Base-by-base conservation (phyloP, 2,888 invertebrate species). In the Germaria angustata region DNA sequence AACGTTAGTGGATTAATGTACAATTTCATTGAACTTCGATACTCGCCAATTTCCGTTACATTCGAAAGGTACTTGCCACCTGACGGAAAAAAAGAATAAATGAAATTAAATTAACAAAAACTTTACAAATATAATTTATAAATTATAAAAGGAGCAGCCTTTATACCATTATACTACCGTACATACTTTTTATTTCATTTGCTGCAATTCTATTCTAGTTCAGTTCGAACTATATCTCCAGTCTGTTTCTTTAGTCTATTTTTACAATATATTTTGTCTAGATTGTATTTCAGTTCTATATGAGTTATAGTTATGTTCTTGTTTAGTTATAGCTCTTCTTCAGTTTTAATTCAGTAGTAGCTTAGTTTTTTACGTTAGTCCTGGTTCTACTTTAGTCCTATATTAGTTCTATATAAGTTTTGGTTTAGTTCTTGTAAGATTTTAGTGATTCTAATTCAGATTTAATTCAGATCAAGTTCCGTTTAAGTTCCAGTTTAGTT, bases 21-120 rank as follows among this genome's bases (percentile, higher is more conserved):
- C 69, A 96, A 92, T 86, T 94, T 94, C 93, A 96, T 94, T 84
- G 95, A 93, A 81, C 95, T 94, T 89, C 95, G 95, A 92, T 95
- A 96, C 61, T 94, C 94, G 82, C 95, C 95, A 88, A 95, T 95
- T 85, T 91, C 91, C 76, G 94, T 92, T 85, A 95, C 93, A 85
- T 94, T 93, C 24, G 95, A 94, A 88, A 95, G 94, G 87, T 95
- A 94, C 89, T 95, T 95, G 85, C 93, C 93, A 87, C 93, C 94
- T 94, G 88, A 22, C 13, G 39, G 2, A 8, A 39, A 39, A 39
- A 3, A 39, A 13, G 11, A 36, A 36, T 9, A 36, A 11, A n/a
- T n/a, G n/a, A 36, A 36, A 36, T 36, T 36, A 13, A 13, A 1
- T n/a, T 2, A 39, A 3, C 1, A 39, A 13, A 4, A 13, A 4